A percentile compares a stretch with the other conserved stretches of the same genome.
Evolutionary conservation across 2,888 invertebrate species (phyloP).

Genomic region (Thalpophila matura): DNA sequence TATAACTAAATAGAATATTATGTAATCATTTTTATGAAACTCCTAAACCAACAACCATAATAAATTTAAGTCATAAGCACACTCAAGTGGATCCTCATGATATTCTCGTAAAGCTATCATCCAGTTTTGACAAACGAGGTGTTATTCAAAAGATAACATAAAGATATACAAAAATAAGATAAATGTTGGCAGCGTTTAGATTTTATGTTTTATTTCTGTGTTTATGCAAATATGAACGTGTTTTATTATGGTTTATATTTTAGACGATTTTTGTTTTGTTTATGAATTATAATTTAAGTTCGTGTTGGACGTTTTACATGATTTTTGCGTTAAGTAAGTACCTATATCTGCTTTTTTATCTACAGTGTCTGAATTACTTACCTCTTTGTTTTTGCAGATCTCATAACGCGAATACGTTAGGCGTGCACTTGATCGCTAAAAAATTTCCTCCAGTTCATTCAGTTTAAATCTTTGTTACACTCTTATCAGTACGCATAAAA

Average conservation of each 20-base stretch:
- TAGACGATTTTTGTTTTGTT: neutral
- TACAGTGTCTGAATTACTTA: no score
- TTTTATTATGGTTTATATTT: constrained; percentile 29
- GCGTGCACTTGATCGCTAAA: no score
- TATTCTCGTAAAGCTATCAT: constrained; percentile 52
- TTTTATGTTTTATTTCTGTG: constrained; percentile 47
- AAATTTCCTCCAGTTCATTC: no score
- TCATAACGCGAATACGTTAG: no score
- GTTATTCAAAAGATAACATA: constrained; percentile 35
- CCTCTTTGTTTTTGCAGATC: no score
- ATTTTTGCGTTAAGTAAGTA: no score
- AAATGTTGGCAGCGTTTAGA: constrained; percentile 26
- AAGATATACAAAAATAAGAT: constrained; percentile 43
- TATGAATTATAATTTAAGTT: constrained; percentile 9
- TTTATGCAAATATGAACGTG: constrained; percentile 45
- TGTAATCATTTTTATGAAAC: no score
- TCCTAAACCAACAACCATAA: no score
- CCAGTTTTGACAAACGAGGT: constrained; percentile 54
- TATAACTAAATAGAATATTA: no score
- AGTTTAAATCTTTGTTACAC: no score
- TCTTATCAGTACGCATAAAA: no score
- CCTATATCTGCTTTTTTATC: no score
- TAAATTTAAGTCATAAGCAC: constrained; percentile 29
- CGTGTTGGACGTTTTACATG: neutral
- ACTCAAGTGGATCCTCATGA: constrained; percentile 36